Conservation (phyloP, 2,888 invertebrate genomes). For the Tachystola acroxantha region DNA sequence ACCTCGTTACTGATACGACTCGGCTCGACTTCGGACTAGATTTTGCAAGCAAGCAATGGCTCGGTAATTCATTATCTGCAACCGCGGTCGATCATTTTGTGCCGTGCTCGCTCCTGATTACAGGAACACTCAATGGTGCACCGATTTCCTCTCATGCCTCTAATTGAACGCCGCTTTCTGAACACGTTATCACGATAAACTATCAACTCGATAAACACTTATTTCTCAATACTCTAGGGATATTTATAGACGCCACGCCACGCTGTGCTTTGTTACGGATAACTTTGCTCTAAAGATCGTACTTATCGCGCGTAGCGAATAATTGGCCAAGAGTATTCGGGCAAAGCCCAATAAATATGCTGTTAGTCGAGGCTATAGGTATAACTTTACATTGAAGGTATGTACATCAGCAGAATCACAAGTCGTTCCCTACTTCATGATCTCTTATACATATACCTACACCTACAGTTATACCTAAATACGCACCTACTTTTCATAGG, state of each 20-base stretch:
- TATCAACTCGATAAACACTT: slow-evolving; percentile 41
- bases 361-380: too few species aligned
- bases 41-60: slow-evolving; percentile 65
- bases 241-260: neutral
- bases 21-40: slow-evolving; percentile 29
- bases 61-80: slow-evolving; percentile 65
- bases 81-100: slow-evolving; percentile 51
- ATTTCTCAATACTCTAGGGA: neutral
- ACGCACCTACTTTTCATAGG: too few species aligned
- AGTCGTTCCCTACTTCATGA: too few species aligned
- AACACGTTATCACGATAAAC: slow-evolving; percentile 46
- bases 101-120: slow-evolving; percentile 50
- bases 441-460: too few species aligned
- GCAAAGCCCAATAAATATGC: too few species aligned
- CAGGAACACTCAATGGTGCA: slow-evolving; percentile 49
- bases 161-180: slow-evolving; percentile 47
- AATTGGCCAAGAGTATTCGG: too few species aligned
- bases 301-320: too few species aligned
- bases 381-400: too few species aligned
- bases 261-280: too few species aligned
- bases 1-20: slow-evolving; percentile 59
- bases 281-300: too few species aligned
- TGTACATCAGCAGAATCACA: too few species aligned
- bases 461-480: too few species aligned
- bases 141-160: slow-evolving; percentile 50